A percentile compares a stretch with the other conserved stretches of the same genome.
phyloP scores from a whole-genome alignment of 2,888 invertebrate genomes.

The Pollenia amentaria region DNA sequence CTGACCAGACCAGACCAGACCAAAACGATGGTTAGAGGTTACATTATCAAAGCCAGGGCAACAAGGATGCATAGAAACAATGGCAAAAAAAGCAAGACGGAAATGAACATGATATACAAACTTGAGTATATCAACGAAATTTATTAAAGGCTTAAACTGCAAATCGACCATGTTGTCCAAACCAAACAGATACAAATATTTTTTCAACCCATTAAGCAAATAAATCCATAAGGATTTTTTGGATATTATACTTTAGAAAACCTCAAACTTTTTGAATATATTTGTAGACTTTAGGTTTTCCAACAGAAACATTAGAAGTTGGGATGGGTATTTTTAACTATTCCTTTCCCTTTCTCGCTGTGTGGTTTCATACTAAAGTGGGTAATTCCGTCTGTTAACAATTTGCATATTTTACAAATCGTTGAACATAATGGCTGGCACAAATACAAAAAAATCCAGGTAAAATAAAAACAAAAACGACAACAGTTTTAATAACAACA shows the following conservation, averaged over 20 bases:
- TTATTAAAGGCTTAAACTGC: constrained; percentile 46
- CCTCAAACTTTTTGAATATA: constrained; percentile 3
- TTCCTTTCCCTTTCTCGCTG: background rate
- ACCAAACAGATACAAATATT: constrained; percentile 22
- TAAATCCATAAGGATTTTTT: constrained; percentile 1
- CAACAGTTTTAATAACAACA: constrained; percentile 41
- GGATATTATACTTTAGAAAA: background rate
- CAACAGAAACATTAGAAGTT: background rate
- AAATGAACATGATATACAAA: constrained; percentile 39
- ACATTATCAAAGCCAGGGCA: constrained; percentile 59
- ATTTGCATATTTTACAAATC: constrained; percentile 69
- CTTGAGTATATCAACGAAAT: constrained; percentile 41
- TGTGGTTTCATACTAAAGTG: constrained; percentile 11
- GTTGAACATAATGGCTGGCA: constrained; percentile 45
- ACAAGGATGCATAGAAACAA: constrained; percentile 19
- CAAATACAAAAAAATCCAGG: background rate
- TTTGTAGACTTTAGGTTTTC: background rate
- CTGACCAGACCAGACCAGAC: constrained; percentile 60
- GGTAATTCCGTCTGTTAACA: constrained; percentile 58
- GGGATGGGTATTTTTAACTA: constrained; percentile 5
- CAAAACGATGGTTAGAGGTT: constrained; percentile 66
- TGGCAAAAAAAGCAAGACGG: constrained; percentile 9
- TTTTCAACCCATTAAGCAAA: constrained; percentile 42
- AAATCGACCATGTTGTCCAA: constrained; percentile 17
- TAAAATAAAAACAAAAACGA: constrained; percentile 32